Conservation (phyloP, 1,140 invertebrate genomes). For the Thalassaphorura encarpata region DNA sequence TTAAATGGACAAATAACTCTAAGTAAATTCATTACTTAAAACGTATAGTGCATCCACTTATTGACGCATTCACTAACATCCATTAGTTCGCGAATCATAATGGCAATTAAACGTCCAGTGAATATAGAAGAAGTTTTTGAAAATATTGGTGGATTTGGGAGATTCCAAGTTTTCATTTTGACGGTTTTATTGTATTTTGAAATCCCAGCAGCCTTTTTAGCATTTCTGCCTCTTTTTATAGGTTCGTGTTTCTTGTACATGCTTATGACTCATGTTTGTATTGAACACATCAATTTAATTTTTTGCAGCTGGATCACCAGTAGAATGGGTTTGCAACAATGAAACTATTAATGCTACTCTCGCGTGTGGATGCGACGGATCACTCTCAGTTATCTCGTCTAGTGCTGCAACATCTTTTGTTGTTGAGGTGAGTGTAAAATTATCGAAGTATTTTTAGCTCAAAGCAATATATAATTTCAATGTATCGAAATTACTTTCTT, state of each 20-base stretch:
- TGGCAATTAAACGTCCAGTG: too few species aligned
- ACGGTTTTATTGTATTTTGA: conserved; percentile 20
- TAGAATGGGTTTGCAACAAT: conserved; percentile 8
- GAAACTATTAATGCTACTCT: background rate
- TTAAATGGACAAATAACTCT: too few species aligned
- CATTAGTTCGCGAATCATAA: too few species aligned
- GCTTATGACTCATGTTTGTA: background rate
- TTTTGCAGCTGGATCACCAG: background rate
- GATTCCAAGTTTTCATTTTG: conserved; percentile 24
- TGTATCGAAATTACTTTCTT: background rate
- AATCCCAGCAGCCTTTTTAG: conserved; percentile 25
- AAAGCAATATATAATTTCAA: background rate
- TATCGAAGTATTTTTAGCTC: conserved; percentile 11
- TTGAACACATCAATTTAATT: background rate
- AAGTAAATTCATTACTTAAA: too few species aligned
- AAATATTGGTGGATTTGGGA: conserved; percentile 29
- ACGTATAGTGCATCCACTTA: too few species aligned
- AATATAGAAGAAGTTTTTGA: too few species aligned
- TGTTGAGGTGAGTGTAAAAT: conserved; percentile 1
- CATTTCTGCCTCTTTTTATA: conserved; percentile 22
- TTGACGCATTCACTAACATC: too few species aligned
- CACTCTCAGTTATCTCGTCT: conserved; percentile 7
- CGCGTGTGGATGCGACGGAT: conserved; percentile 1
- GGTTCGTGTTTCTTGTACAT: conserved; percentile 11
- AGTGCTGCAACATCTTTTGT: background rate